phyloP scores from a whole-genome alignment of 1,140 invertebrate species.

The Drosophila bocqueti region DNA sequence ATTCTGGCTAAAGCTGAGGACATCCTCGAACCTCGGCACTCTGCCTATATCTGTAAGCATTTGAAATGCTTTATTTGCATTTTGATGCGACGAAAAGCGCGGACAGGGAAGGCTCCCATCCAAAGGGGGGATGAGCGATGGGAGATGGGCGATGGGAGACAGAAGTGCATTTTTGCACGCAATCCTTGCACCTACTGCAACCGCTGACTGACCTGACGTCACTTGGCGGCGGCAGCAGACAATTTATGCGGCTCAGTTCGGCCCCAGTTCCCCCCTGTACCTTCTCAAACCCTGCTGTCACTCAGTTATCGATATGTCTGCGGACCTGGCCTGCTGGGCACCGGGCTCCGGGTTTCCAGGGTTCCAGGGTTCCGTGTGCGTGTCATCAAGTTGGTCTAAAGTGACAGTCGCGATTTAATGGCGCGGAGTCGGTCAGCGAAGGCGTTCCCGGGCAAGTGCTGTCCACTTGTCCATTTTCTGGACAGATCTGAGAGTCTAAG shows the following conservation, averaged over 20 bases:
- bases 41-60: conserved; percentile 50
- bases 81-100: conserved; percentile 79
- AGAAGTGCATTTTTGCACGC: conserved; percentile 82
- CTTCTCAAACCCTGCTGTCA: conserved; percentile 14
- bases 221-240: conserved; percentile 77
- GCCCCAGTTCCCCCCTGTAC: neutral
- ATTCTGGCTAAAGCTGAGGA: neutral
- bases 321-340: conserved; percentile 31
- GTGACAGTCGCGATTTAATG: conserved; percentile 85
- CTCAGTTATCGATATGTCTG: conserved; percentile 61
- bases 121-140: conserved; percentile 1
- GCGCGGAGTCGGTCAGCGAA: conserved; percentile 66
- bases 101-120: neutral
- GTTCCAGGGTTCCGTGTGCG: conserved; percentile 64
- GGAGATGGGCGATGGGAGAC: conserved; percentile 34
- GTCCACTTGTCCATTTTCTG: conserved; percentile 11
- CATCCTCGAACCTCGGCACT: conserved; percentile 17
- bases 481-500: neutral
- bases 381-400: conserved; percentile 84
- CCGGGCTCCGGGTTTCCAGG: conserved; percentile 26
- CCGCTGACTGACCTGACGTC: conserved; percentile 73
- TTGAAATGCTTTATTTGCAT: conserved; percentile 83
- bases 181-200: conserved; percentile 76
- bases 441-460: conserved; percentile 49
- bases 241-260: conserved; percentile 70